Base-by-base conservation (phyloP, 1,140 invertebrate genomes). In the Asbolus verrucosus region DNA sequence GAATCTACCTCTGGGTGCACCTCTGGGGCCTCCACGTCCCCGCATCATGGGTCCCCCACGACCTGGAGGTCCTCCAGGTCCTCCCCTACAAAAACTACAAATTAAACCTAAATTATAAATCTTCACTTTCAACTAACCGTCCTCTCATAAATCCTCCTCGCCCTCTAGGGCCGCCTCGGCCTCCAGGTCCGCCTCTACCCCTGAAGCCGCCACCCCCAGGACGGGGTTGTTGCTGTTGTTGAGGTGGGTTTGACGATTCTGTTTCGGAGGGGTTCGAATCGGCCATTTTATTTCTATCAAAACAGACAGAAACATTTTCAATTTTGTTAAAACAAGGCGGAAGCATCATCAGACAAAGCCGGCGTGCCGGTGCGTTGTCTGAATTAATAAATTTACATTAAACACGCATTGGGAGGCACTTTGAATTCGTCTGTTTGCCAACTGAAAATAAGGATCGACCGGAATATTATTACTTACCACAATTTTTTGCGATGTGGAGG, bases 41-140 rank as follows among this genome's bases (percentile, higher is more conserved):
- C 70, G 24, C 71, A 73, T 73, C 68, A 70, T 69, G n/a, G 72
- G 72, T 19, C 72, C 72, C 8, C 74, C 74, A 11, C 74, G 65
- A 0, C 72, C 69, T 65, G 61, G 43, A 8, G 65, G 69, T 2
- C 69, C 72, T 19, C 72, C 72, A 9, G 65, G 68, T 59, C 72
- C 72, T 5, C 72, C 72, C n/a, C 72, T 73, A 27, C 8, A 73
- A 70, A 11, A 27, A 41, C 18, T 24, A 9, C 38, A 9, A n/a
- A n/a, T n/a, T n/a, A n/a, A n/a, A n/a, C n/a, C n/a, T 38, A 41
- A 33, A 69, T 54, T 11, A 41, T 6, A 27, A 15, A 5, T 18
- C 8, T 16, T 41, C 21, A 16, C 9, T 13, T 19, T 33, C 31
- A 14, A 59, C 38, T 4, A 50, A 21, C 24, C 46, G 33, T 31